Evolutionary conservation across 2,113 vertebrate genomes (phyloP), one percentile per base, ranked within the genome.

Genomic region (Pyrgilauda ruficollis): DNA sequence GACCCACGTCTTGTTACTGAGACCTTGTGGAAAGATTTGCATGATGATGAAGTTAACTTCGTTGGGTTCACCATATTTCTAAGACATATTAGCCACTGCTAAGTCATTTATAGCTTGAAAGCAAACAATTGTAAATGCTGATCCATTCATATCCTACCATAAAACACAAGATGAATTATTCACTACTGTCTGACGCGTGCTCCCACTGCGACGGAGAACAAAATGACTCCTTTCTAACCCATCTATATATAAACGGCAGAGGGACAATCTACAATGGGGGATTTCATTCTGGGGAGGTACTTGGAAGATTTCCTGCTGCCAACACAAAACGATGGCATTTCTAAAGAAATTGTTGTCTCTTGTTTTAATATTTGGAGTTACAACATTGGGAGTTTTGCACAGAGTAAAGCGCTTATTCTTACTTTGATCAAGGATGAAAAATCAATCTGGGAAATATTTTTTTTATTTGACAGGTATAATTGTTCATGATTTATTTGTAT

Each of bases 121-220:
- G 88, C 83, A 94, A 94, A 93, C 94, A 95, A 97, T 95, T 3
- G 72, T 97, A 93, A 97, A 96, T 94, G 76, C 79, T 70, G 83
- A 84, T 89, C 83, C 82, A 95, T 97, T 97, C 90, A 93, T 78
- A 50, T 77, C 50, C 59, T n/a, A 44, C 52, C 39, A 62, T 86
- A 70, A 90, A 86, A 88, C 50, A 95, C 90, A 93, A 90, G 96
- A 86, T 92, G 93, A 61, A 68, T 74, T 74, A 81, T 95, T 96
- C 83, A 89, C 11, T 59, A 0, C 83, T 86, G 90, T 70, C 55
- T 63, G 92, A 46, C 0, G 2, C 1, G 3, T 35, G 69, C 82
- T 94, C 84, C 87, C 30, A 0, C 86, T 47, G 61, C 1, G 0
- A 22, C 7, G 1, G 61, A 62, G 94, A 89, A 80, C 73, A 97